phyloP scores from a whole-genome alignment of 1,140 invertebrate species.

The Akabosia matsudoensis region DNA sequence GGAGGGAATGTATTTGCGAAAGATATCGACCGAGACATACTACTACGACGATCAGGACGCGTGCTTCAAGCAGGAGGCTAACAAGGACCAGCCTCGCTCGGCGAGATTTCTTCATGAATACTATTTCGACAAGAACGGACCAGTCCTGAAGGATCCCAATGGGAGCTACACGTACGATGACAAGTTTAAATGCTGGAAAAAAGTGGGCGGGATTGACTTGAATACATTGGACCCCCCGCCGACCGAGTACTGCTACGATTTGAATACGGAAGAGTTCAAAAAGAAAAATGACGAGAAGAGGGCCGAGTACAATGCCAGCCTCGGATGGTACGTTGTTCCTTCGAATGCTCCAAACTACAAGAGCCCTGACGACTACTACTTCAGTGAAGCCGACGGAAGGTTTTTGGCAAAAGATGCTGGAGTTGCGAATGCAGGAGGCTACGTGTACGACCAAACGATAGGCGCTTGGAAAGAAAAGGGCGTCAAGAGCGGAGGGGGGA shows the following conservation, averaged over 20 bases:
- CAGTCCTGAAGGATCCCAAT: background rate
- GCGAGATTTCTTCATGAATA: background rate
- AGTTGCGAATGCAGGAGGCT: background rate
- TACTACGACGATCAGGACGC: background rate
- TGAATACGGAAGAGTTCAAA: background rate
- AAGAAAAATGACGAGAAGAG: background rate
- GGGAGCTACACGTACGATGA: background rate
- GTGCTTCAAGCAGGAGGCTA: background rate
- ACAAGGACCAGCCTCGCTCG: background rate
- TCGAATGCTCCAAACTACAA: background rate
- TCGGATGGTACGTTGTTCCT: background rate
- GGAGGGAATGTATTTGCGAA: constrained; percentile 22
- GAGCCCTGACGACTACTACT: background rate
- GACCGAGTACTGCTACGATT: background rate
- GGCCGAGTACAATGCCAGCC: background rate
- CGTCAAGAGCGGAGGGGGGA: no score
- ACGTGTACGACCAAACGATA: background rate
- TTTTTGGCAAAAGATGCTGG: background rate
- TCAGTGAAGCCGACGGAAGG: background rate
- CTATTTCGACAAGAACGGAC: background rate
- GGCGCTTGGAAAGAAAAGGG: background rate
- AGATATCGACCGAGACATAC: background rate
- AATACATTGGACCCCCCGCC: background rate
- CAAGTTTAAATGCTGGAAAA: background rate
- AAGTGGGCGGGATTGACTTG: background rate